phyloP scores from a whole-genome alignment of 1,140 invertebrate species.

The Aphaenogaster ashmeadi region DNA sequence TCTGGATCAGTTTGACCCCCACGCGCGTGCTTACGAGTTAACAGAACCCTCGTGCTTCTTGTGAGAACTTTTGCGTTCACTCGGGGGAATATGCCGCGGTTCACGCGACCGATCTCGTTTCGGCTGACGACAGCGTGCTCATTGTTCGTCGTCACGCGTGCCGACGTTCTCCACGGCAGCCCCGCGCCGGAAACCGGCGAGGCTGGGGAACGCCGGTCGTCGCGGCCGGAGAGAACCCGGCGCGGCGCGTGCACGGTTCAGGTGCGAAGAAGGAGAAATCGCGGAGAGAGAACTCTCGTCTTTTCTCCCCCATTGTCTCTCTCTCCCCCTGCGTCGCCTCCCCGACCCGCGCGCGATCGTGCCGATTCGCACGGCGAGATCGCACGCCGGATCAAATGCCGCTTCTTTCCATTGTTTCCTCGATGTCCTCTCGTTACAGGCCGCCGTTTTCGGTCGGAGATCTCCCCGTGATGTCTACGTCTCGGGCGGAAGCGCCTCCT shows the following conservation, averaged over 20 bases:
- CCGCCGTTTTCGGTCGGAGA: neutral
- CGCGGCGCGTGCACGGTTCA: conserved; percentile 56
- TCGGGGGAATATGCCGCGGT: neutral
- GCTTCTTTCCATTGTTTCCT: conserved; percentile 12
- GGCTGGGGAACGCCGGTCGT: conserved; percentile 37
- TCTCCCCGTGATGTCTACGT: neutral
- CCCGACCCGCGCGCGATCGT: neutral
- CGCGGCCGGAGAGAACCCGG: conserved; percentile 13
- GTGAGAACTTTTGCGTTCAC: neutral
- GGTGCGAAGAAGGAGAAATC: conserved; percentile 67
- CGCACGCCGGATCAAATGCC: conserved; percentile 26
- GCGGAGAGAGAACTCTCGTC: conserved; percentile 24
- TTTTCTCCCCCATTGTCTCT: neutral
- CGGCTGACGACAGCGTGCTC: conserved; percentile 53
- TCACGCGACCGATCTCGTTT: conserved; percentile 49
- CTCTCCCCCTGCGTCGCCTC: neutral
- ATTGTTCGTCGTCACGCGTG: conserved; percentile 73
- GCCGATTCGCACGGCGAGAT: conserved; percentile 30
- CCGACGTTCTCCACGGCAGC: conserved; percentile 36
- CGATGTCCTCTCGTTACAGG: neutral
- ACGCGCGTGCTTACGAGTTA: neutral
- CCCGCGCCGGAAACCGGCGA: conserved; percentile 60
- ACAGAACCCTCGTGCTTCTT: neutral
- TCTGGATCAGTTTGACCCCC: too few species aligned
- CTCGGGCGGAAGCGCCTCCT: conserved; percentile 3